phyloP scores from a whole-genome alignment of 2,113 vertebrate species.

The Cairina moschata region DNA sequence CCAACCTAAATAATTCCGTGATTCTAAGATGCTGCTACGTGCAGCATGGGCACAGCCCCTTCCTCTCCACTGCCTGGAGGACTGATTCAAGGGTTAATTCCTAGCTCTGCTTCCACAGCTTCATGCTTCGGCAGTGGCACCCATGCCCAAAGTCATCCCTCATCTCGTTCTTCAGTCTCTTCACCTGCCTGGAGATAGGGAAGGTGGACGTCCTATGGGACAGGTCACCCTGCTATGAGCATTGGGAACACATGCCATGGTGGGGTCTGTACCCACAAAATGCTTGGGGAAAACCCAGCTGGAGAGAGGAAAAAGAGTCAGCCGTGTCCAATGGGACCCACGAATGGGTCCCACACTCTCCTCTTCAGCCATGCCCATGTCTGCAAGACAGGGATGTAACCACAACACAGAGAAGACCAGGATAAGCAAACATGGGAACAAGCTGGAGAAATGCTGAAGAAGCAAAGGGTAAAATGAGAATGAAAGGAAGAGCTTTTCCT shows the following conservation, averaged over 20 bases:
- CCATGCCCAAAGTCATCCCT: not conserved
- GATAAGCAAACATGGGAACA: not conserved
- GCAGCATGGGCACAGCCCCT: not conserved
- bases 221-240: not conserved
- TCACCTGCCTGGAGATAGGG: not conserved
- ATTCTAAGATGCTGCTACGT: fast-evolving
- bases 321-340: not conserved
- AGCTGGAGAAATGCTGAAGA: not conserved
- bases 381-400: not conserved
- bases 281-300: not conserved
- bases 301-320: not conserved
- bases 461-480: not conserved
- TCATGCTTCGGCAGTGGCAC: not conserved
- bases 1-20: not conserved
- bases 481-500: not conserved
- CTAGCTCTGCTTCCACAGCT: not conserved
- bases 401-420: no score
- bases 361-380: not conserved
- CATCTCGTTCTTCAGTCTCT: not conserved
- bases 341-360: not conserved
- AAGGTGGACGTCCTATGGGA: fast-evolving
- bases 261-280: not conserved
- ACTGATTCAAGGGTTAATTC: not conserved
- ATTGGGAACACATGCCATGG: not conserved
- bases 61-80: not conserved